Percentiles rank a stretch among this genome's conserved stretches.
These are phyloP conservation scores for Amblyjoppa fuscipennis DNA, from an alignment of 2,888 invertebrate genomes.

Conservation along the genomic window DNA sequence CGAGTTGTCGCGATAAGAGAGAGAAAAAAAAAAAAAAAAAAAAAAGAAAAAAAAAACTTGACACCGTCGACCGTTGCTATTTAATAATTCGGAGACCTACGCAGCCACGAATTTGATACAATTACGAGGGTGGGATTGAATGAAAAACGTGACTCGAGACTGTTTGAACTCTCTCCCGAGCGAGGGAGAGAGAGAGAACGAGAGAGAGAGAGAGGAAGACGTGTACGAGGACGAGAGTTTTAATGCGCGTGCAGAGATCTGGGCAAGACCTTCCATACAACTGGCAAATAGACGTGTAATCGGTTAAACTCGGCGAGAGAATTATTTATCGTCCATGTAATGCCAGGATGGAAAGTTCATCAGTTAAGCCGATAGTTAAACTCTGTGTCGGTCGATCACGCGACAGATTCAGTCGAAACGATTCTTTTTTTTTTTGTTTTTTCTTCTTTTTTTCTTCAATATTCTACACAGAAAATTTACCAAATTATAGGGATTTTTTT, in stretches of 20 bases:
- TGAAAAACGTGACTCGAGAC: slow-evolving; percentile 43
- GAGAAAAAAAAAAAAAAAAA: neutral
- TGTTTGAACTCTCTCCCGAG: neutral
- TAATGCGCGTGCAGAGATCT: too few relatives aligned
- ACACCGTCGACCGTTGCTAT: slow-evolving; percentile 17
- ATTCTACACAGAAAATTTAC: too few relatives aligned
- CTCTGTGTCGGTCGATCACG: neutral
- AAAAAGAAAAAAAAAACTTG: neutral
- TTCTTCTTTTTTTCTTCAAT: too few relatives aligned
- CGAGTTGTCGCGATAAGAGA: neutral
- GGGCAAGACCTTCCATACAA: neutral
- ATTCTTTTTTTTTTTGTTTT: neutral
- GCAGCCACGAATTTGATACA: slow-evolving; percentile 54
- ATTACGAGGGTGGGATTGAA: slow-evolving; percentile 50
- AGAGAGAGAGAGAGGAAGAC: neutral
- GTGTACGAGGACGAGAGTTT: neutral
- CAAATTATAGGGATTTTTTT: too few relatives aligned
- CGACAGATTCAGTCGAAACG: neutral
- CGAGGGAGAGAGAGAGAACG: neutral
- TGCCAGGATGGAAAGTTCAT: slow-evolving; percentile 45
- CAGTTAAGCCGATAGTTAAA: neutral
- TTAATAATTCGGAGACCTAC: slow-evolving; percentile 44
- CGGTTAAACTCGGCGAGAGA: slow-evolving; percentile 2
- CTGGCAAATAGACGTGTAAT: neutral
- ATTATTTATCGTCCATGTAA: slow-evolving; percentile 35